Percentiles rank a stretch among this genome's conserved stretches.
phyloP scores from a whole-genome alignment of 2,797 vertebrate species.

The Choloepus didactylus region DNA sequence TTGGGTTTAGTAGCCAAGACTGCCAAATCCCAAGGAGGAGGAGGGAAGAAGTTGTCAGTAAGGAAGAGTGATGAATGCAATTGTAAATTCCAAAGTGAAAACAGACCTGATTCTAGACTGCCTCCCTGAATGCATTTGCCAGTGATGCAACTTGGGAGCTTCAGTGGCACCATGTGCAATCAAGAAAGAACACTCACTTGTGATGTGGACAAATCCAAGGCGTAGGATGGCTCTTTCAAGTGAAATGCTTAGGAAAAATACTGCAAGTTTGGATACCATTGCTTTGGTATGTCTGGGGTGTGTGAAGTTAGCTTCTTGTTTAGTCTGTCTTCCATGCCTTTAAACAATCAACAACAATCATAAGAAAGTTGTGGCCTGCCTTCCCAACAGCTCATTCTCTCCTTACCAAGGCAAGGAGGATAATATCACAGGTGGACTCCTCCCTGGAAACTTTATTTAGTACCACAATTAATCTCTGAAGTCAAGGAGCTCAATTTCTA shows the following conservation, averaged over 20 bases:
- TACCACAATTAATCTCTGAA: not conserved
- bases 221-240: constrained; percentile 3
- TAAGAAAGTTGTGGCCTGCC: not conserved
- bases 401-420: not conserved
- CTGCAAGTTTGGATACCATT: not conserved
- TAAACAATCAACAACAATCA: not conserved
- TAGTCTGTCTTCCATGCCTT: not conserved
- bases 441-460: not conserved
- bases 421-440: not conserved
- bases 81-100: constrained; percentile 52
- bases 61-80: not conserved
- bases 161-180: not conserved
- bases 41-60: not conserved
- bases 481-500: constrained; percentile 5
- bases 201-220: not conserved
- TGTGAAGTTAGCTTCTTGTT: not conserved
- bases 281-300: not conserved
- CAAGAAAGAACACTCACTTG: not conserved
- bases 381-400: not conserved
- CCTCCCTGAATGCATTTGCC: not conserved
- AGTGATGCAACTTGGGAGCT: not conserved
- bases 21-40: not conserved
- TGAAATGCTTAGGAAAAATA: not conserved
- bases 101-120: not conserved
- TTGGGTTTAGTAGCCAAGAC: not conserved